Conservation (phyloP, 2,888 invertebrate species). For the Hypolimnas misippus region DNA sequence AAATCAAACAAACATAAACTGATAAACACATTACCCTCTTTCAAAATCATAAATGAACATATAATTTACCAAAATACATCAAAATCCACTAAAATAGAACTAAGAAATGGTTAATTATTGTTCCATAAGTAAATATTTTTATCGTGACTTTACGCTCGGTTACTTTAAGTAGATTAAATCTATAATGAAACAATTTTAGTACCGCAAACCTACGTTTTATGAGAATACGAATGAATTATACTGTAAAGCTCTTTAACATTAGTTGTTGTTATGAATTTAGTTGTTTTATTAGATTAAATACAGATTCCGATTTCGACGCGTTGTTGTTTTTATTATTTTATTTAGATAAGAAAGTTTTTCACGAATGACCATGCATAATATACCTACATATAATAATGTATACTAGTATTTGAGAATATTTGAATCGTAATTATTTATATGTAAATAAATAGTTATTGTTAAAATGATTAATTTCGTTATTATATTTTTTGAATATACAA, state of each 20-base stretch:
- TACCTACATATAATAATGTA: too few relatives aligned
- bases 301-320: neutral
- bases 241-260: conserved; percentile 6
- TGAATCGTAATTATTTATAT: too few relatives aligned
- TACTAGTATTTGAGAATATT: too few relatives aligned
- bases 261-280: neutral
- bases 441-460: too few relatives aligned
- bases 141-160: neutral
- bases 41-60: neutral
- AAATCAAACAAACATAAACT: too few relatives aligned
- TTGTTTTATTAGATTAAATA: neutral
- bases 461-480: too few relatives aligned
- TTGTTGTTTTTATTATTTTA: too few relatives aligned
- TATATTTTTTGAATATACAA: too few relatives aligned
- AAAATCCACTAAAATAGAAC: neutral
- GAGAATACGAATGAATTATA: neutral
- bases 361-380: too few relatives aligned
- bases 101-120: neutral
- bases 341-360: too few relatives aligned
- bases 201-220: neutral
- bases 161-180: neutral
- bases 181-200: conserved; percentile 4
- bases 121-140: neutral
- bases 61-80: neutral
- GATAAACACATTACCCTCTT: too few relatives aligned